Percentiles rank a stretch among this genome's conserved stretches.
These are phyloP conservation scores for Pangasius sanitwongsei DNA, from an alignment of 2,797 vertebrate genomes.

Conservation along the genomic window DNA sequence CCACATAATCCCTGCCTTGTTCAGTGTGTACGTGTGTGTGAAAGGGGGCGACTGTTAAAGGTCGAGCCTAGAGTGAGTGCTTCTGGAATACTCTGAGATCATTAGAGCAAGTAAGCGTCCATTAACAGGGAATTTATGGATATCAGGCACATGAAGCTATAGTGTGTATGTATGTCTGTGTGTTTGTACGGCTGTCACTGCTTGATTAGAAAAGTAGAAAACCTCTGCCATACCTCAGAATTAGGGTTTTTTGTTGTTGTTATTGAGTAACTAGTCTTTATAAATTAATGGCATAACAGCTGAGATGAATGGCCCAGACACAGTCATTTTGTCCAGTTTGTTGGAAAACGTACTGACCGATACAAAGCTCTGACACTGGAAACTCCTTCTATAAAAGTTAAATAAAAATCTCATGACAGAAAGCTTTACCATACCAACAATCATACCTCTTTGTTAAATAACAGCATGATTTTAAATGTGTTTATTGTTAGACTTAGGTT, in stretches of 20 bases:
- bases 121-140: slow-evolving; percentile 41
- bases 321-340: background rate
- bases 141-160: slow-evolving; percentile 15
- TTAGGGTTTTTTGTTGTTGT: background rate
- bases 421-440: no score
- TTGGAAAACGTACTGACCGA: background rate
- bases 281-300: background rate
- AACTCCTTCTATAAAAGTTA: no score
- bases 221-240: background rate
- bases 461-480: background rate
- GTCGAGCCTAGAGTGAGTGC: slow-evolving; percentile 12
- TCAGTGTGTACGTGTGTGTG: slow-evolving; percentile 29
- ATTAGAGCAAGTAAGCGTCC: slow-evolving; percentile 23
- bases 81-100: slow-evolving; percentile 15
- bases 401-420: no score
- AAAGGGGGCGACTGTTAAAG: slow-evolving; percentile 10
- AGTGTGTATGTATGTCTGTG: background rate
- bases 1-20: slow-evolving; percentile 42
- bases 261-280: background rate
- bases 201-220: background rate
- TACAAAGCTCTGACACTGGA: no score
- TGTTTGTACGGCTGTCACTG: background rate
- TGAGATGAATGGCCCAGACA: background rate
- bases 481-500: background rate
- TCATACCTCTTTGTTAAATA: background rate